Evolutionary conservation across 2,888 invertebrate species (phyloP).

Genomic region (Acanthococcus lagerstroemiae): DNA sequence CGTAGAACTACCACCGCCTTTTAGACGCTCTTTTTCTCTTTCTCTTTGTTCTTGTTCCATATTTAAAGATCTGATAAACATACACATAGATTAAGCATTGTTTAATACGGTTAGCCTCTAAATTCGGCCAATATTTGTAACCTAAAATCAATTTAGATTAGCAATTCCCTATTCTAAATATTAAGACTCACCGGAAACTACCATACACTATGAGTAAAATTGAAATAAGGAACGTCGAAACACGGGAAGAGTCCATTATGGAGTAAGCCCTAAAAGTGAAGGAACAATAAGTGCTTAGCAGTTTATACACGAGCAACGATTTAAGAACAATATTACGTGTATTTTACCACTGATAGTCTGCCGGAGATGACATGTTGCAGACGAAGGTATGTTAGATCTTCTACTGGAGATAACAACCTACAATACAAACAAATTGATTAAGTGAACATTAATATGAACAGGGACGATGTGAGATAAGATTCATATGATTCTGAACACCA

Average conservation of each 20-base stretch:
- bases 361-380: conserved; percentile 43
- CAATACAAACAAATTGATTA: background rate
- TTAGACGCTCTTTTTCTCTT: conserved; percentile 62
- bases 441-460: background rate
- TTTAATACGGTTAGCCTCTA: too few species aligned
- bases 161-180: background rate
- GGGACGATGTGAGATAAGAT: background rate
- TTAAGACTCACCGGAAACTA: conserved; percentile 57
- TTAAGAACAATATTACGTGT: background rate
- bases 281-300: conserved; percentile 32
- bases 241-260: conserved; percentile 93
- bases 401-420: background rate
- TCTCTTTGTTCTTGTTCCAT: conserved; percentile 91
- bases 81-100: conserved; percentile 18
- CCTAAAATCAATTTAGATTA: background rate
- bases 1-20: conserved; percentile 43
- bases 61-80: conserved; percentile 64
- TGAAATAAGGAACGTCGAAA: conserved; percentile 93
- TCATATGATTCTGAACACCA: background rate
- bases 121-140: background rate
- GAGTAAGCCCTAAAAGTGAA: conserved; percentile 66
- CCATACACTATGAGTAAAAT: conserved; percentile 95
- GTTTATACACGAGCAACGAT: conserved; percentile 11
- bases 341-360: conserved; percentile 46
- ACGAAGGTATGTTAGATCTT: background rate